Evolutionary conservation across 2,888 invertebrate species (phyloP), one percentile per base, ranked within the genome.

Genomic region (Papilio demoleus): DNA sequence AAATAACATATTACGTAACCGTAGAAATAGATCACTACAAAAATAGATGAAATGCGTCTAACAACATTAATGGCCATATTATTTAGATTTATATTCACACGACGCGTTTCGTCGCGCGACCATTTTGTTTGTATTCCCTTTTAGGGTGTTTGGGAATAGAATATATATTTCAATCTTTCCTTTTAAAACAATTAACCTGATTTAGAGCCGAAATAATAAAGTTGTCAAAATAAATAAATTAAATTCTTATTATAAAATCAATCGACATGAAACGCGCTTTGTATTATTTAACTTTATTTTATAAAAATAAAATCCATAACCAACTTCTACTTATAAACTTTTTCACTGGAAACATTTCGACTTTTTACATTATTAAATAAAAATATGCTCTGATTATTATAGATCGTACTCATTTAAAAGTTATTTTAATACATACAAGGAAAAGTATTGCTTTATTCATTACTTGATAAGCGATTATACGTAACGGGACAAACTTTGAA

Each of bases 41-140:
- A 60, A 67, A 67, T 67, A 67, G 66, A 67, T 50, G 40, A 67
- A 50, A 60, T 68, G 62, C 67, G 22, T 63, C 31, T n/a, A 45
- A 58, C 22, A 58, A 68, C 61, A 53, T 67, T 67, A 61, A 67
- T 53, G 31, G 67, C 4, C 31, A 53, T 24, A 58, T 58, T 34
- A 63, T 67, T 60, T 60, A 50, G 34, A 60, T 65, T 65, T 53
- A 56, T 36, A 27, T 36, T 38, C 11, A 56, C 36, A 17, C 34
- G 19, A 11, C 12, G 8, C 63, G 36, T 63, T 63, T 14, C 31
- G 38, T 38, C 27, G 17, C 53, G 31, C 31, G 4, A 31, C 53
- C 53, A 27, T 56, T 56, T 56, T 27, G 27, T 53, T 56, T 56
- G 27, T 17, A 56, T 56, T 31, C 53, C 53, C 9, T 56, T 56